Evolutionary conservation across 2,888 invertebrate genomes (phyloP), one percentile per base, ranked within the genome.

Genomic region (Crematogaster levior): DNA sequence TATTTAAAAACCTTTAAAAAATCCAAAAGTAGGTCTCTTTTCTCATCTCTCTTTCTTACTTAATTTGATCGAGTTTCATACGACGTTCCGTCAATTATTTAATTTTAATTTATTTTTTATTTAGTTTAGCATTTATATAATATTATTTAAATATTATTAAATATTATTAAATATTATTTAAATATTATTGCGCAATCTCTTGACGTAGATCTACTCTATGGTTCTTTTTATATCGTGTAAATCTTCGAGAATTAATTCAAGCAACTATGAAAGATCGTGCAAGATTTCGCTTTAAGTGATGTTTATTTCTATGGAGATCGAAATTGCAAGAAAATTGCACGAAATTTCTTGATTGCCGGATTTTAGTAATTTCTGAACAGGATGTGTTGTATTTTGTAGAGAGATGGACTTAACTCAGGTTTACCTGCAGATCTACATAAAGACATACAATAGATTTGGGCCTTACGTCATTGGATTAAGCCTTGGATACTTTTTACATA

Each of bases 401-500:
- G 80, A 84, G 66, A 21, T 18, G 37, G 91, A 91, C 37, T 75
- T 93, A 27, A 83, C 79, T 0, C 82, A 91, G 0, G 93, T 93
- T 43, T 93, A 91, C 80, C 56, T 91, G 6, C 70, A 92, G 70
- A 90, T 93, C 73, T 93, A 93, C 73, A 92, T 89, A 1, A 91
- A 86, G 70, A 89, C 90, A 15, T 93, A 93, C 85, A 87, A 87
- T 21, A 90, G 95, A 86, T 93, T 93, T 3, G 93, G 93, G 1
- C 91, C 95, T 7, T 94, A 94, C 74, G 88, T 94, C 30, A 88
- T 94, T 18, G 95, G 95, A 15, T 77, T 94, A 21, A 89, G 91
- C 3, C 87, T 94, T 21, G 95, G 94, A 5, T 94, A 93, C 82
- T 58, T 93, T 0, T 61, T 93, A 15, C 84, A 85, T 51, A 90